Percentiles rank a stretch among this genome's conserved stretches.
Conservation (phyloP, 2,888 invertebrate species). For the Phlogophora meticulosa region DNA sequence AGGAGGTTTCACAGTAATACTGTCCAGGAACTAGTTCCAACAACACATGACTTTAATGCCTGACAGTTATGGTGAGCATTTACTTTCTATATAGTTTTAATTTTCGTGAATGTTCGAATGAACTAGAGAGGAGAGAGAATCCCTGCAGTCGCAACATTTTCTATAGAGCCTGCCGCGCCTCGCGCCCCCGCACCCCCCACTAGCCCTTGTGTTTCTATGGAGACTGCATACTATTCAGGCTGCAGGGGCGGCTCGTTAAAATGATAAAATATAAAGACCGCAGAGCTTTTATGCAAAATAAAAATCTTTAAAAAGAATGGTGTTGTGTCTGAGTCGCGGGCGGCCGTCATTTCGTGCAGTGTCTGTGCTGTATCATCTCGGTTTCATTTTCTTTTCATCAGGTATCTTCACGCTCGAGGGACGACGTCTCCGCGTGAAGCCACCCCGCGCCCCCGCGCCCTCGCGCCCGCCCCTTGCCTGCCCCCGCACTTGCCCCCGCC, state of each 20-base stretch:
- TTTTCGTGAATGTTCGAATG: constrained; percentile 2
- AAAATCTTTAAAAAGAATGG: constrained; percentile 37
- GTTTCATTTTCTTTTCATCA: constrained; percentile 87
- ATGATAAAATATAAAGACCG: constrained; percentile 62
- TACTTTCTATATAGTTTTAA: constrained; percentile 3
- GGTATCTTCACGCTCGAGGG: constrained; percentile 82
- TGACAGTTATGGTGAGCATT: neutral
- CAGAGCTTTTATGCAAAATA: constrained; percentile 48
- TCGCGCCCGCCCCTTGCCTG: neutral
- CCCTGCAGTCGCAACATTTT: constrained; percentile 24
- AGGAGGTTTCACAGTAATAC: neutral
- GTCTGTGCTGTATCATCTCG: constrained; percentile 70
- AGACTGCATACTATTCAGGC: constrained; percentile 32
- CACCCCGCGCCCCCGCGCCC: constrained; percentile 27
- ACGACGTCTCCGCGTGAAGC: constrained; percentile 70
- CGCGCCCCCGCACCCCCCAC: neutral
- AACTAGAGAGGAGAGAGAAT: constrained; percentile 13
- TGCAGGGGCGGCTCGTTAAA: constrained; percentile 62
- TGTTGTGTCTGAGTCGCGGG: constrained; percentile 13
- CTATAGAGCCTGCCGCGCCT: neutral
- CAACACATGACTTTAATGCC: neutral
- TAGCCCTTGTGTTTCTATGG: neutral
- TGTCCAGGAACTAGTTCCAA: neutral
- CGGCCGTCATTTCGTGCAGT: constrained; percentile 28
- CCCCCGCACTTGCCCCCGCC: constrained; percentile 2